These are phyloP conservation scores for Ciconia maguari DNA, from an alignment of 2,113 vertebrate species.

Conservation along the genomic window DNA sequence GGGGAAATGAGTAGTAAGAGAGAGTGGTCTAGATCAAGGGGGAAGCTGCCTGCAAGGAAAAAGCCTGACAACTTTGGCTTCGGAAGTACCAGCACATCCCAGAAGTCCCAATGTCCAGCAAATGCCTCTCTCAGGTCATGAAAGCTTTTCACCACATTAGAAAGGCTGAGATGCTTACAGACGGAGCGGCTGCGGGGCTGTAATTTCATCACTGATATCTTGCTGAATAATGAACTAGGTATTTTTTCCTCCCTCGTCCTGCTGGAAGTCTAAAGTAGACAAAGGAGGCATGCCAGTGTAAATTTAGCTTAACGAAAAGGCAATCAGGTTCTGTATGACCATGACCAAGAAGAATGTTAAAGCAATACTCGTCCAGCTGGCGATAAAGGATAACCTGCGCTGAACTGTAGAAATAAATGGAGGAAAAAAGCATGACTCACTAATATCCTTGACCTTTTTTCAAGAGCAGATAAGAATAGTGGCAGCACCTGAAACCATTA, in stretches of 20 bases:
- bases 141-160: background rate
- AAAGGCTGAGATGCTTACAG: background rate
- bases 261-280: background rate
- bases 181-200: fast-evolving
- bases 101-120: background rate
- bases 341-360: background rate
- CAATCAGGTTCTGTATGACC: background rate
- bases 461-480: background rate
- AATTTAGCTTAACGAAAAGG: background rate
- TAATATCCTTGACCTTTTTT: background rate
- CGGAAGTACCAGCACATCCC: background rate
- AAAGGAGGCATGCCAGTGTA: background rate
- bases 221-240: background rate
- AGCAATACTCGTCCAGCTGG: background rate
- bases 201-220: background rate
- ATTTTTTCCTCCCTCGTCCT: background rate
- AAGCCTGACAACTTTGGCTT: background rate
- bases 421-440: background rate
- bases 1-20: background rate
- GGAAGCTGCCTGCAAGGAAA: background rate
- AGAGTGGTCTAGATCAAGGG: background rate
- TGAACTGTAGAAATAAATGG: background rate
- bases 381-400: background rate
- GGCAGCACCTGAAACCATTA: background rate
- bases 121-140: background rate